Conservation (phyloP, 1,140 invertebrate species). For the Cherax quadricarinatus region DNA sequence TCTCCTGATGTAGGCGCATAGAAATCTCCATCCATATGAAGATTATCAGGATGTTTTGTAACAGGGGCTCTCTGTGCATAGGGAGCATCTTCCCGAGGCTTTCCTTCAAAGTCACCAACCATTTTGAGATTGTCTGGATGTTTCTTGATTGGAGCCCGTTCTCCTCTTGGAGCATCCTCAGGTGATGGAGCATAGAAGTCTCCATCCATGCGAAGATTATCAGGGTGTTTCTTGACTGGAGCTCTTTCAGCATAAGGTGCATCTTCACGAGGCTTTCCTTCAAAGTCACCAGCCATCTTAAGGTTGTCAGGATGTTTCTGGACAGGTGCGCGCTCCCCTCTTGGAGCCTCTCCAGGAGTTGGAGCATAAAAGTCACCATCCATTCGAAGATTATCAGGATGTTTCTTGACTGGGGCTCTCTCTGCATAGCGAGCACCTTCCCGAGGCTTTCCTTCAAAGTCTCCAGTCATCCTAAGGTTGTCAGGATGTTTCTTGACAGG, state of each 20-base stretch:
- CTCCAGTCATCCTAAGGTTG: constrained; percentile 38
- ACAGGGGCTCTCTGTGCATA: constrained; percentile 36
- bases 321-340: constrained; percentile 35
- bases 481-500: constrained; percentile 50
- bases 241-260: constrained; percentile 35
- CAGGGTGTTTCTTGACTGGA: constrained; percentile 45
- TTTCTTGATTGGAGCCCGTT: constrained; percentile 44
- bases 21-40: constrained; percentile 57
- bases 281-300: constrained; percentile 38
- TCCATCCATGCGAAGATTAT: constrained; percentile 40
- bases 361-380: constrained; percentile 42
- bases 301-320: constrained; percentile 49
- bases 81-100: constrained; percentile 34
- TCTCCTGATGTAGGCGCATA: constrained; percentile 41
- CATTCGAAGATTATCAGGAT: constrained; percentile 54
- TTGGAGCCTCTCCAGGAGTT: constrained; percentile 20
- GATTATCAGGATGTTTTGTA: constrained; percentile 34
- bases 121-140: constrained; percentile 41
- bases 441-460: constrained; percentile 31
- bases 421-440: constrained; percentile 27
- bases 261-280: constrained; percentile 28
- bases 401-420: constrained; percentile 54
- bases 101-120: constrained; percentile 43
- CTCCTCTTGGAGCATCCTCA: constrained; percentile 25
- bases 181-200: constrained; percentile 18